Evolutionary conservation across 2,797 vertebrate species (phyloP).

Genomic region (Gallirallus australis): DNA sequence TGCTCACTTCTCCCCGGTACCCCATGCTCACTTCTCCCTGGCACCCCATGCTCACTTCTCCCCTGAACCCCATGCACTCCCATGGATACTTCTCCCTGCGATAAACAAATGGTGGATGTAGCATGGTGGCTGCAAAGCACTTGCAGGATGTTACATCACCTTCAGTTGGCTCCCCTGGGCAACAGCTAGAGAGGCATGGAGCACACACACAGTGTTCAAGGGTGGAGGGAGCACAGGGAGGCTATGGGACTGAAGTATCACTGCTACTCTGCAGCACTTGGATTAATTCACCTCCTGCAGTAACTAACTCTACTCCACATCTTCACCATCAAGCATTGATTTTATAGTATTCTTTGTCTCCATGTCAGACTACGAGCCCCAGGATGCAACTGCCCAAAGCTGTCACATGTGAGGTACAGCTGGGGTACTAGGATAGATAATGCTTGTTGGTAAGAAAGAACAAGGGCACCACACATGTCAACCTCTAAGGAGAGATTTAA

Average conservation of each 20-base stretch:
- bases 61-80: background rate
- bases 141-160: background rate
- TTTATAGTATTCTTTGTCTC: background rate
- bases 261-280: background rate
- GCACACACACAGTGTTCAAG: accelerated
- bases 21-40: background rate
- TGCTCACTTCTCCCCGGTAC: background rate
- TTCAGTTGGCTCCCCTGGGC: background rate
- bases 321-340: background rate
- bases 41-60: no score
- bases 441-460: background rate
- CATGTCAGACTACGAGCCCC: background rate
- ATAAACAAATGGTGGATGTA: background rate
- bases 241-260: background rate
- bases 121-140: background rate
- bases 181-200: background rate
- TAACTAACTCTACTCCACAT: background rate
- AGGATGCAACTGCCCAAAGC: background rate
- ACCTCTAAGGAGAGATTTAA: background rate
- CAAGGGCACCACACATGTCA: background rate
- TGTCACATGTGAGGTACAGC: background rate
- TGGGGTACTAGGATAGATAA: background rate
- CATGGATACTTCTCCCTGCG: accelerated
- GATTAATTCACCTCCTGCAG: background rate
- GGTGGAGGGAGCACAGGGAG: background rate